These are phyloP conservation scores for Keiferia lycopersicella DNA, from an alignment of 2,888 invertebrate genomes.

Conservation along the genomic window DNA sequence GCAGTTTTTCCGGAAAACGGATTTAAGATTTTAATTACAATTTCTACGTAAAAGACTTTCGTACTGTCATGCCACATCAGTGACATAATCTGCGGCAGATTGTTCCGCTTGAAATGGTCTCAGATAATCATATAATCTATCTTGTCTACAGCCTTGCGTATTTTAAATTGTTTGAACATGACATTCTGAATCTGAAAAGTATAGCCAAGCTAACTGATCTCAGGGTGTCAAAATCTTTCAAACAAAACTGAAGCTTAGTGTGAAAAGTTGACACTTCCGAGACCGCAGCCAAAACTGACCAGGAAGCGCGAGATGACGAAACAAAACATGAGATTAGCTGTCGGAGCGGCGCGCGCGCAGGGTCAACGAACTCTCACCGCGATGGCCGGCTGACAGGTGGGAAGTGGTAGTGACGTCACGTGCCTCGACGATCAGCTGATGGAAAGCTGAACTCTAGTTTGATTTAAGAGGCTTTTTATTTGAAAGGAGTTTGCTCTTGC, in stretches of 20 bases:
- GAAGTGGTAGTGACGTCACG: conserved; percentile 6
- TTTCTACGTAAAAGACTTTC: background rate
- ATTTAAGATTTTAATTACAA: background rate
- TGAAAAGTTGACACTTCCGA: background rate
- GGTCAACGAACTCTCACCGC: conserved; percentile 6
- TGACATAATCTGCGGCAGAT: no score
- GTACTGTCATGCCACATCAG: no score
- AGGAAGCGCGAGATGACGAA: conserved; percentile 16
- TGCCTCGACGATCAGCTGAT: background rate
- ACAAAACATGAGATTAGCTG: conserved; percentile 14
- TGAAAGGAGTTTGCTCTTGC: no score
- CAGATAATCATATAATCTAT: no score
- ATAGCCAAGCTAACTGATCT: no score
- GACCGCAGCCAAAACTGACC: conserved; percentile 8
- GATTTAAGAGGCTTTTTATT: no score
- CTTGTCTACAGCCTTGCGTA: no score
- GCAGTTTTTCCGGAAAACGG: background rate
- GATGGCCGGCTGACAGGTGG: conserved; percentile 17
- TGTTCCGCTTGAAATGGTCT: no score
- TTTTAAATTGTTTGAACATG: no score
- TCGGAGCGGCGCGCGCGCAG: conserved; percentile 1
- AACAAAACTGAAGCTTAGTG: background rate
- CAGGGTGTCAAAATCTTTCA: no score
- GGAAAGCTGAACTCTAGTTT: no score
- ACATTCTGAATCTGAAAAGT: no score